These are phyloP conservation scores for Dendrophyllia cribrosa DNA, from an alignment of 64 coral and sea anemone species.

Conservation along the genomic window DNA sequence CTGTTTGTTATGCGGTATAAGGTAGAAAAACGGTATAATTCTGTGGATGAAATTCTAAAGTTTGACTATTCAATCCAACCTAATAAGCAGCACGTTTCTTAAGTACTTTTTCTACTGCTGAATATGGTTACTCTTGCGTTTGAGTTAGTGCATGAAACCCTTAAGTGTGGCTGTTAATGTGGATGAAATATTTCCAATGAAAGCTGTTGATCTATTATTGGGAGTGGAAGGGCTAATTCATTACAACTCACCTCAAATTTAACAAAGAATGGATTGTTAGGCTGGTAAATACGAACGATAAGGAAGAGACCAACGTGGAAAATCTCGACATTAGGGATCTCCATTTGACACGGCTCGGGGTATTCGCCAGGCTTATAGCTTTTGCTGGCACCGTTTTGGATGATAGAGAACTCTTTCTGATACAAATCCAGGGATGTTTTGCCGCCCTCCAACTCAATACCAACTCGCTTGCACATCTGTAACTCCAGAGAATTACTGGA, in stretches of 20 bases:
- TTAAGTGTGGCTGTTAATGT: too few relatives aligned
- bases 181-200: too few relatives aligned
- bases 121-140: too few relatives aligned
- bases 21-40: neutral
- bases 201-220: too few relatives aligned
- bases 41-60: too few relatives aligned
- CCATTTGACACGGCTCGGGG: conserved; percentile 74
- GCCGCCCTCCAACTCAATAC: conserved; percentile 20
- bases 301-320: conserved; percentile 86
- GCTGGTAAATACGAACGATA: conserved; percentile 71
- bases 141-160: too few relatives aligned
- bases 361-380: conserved; percentile 80
- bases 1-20: neutral
- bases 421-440: conserved; percentile 55
- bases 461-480: conserved; percentile 95
- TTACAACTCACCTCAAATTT: conserved; percentile 82
- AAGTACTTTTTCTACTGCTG: too few relatives aligned
- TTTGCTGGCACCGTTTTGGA: conserved; percentile 33
- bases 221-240: too few relatives aligned
- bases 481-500: conserved; percentile 79
- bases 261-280: conserved; percentile 56
- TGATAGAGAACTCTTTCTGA: conserved; percentile 81
- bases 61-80: too few relatives aligned
- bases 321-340: conserved; percentile 69
- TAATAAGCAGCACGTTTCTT: too few relatives aligned